Percentiles rank a stretch among this genome's conserved stretches.
Conservation (phyloP, 2,888 invertebrate species). For the Rotaria magnacalcarata region DNA sequence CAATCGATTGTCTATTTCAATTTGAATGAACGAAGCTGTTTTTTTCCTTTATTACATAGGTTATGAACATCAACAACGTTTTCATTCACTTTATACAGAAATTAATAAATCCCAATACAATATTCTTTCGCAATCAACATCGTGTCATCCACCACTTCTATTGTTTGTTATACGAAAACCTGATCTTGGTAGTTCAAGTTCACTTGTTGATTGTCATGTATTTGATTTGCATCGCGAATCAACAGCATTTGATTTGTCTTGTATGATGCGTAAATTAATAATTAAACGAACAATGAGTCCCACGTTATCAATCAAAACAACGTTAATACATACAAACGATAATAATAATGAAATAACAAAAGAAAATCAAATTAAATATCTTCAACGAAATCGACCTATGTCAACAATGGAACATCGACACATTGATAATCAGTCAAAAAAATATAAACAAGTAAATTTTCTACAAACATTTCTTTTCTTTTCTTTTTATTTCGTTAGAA, state of each 20-base stretch:
- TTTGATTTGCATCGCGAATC: background rate
- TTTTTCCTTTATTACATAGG: background rate
- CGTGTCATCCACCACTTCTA: background rate
- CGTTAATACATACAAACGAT: background rate
- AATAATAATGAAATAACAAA: background rate
- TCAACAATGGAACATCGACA: background rate
- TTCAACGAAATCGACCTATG: background rate
- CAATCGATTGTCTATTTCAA: background rate
- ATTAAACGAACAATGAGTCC: slow-evolving; percentile 14
- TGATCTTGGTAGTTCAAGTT: background rate
- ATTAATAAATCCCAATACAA: background rate
- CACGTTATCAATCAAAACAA: background rate
- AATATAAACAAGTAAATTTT: background rate
- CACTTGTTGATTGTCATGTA: background rate
- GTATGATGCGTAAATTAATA: slow-evolving; percentile 33
- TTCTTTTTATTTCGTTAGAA: background rate
- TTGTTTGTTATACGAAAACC: background rate
- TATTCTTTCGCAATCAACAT: background rate
- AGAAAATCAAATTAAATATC: background rate
- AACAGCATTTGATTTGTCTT: background rate
- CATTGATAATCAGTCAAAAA: background rate
- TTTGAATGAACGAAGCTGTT: no score
- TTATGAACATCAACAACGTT: background rate
- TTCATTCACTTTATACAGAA: background rate
- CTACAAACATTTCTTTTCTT: no score